Percentiles rank a stretch among this genome's conserved stretches.
phyloP scores from a whole-genome alignment of 2,797 vertebrate genomes.

The Eulemur albifrons region DNA sequence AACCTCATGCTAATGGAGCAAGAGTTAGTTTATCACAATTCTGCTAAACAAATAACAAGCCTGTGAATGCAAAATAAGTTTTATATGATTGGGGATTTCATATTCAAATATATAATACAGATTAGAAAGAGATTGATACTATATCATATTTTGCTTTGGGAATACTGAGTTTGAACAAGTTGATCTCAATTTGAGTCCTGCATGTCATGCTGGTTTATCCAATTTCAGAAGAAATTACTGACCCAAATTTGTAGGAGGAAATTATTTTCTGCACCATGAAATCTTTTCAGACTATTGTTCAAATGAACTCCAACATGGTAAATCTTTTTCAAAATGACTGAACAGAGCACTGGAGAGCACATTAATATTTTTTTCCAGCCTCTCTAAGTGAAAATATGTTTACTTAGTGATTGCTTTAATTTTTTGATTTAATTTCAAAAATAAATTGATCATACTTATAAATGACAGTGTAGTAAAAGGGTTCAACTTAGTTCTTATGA shows the following conservation, averaged over 20 bases:
- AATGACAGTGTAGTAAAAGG: constrained; percentile 11
- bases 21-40: constrained; percentile 28
- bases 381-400: constrained; percentile 55
- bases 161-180: constrained; percentile 61
- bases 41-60: background rate
- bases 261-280: constrained; percentile 50
- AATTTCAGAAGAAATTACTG: constrained; percentile 67
- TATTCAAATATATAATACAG: background rate
- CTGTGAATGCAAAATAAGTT: background rate
- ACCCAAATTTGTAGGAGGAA: constrained; percentile 61
- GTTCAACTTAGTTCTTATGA: background rate
- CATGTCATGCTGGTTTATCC: constrained; percentile 47
- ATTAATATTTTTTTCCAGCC: constrained; percentile 61
- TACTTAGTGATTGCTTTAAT: constrained; percentile 24
- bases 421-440: constrained; percentile 43
- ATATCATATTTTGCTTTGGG: constrained; percentile 58
- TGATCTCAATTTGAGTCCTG: constrained; percentile 45
- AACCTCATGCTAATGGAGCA: background rate
- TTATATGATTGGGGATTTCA: constrained; percentile 61
- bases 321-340: constrained; percentile 59
- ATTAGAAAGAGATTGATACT: constrained; percentile 49
- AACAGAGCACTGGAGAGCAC: constrained; percentile 53
- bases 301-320: constrained; percentile 55
- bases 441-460: constrained; percentile 51
- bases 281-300: constrained; percentile 47